Conservation (phyloP, 37 sponge, comb jelly and placozoan genomes). For the Ianthella basta region DNA sequence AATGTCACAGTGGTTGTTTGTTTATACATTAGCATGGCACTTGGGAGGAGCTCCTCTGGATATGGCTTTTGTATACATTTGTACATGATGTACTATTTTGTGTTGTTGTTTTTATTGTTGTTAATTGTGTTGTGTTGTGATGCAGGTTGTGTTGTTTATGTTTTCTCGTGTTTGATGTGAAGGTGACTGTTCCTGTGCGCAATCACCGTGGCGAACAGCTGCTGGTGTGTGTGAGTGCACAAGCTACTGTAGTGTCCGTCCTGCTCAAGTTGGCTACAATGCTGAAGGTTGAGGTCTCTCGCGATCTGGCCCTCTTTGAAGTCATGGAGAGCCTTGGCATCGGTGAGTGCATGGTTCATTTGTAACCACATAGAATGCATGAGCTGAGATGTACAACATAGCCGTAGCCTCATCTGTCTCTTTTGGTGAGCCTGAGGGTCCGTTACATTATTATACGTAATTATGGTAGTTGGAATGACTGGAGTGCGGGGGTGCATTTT, state of each 20-base stretch:
- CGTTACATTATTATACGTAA: too few species aligned
- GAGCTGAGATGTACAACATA: neutral
- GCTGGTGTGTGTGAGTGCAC: constrained; percentile 46
- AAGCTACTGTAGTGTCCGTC: constrained; percentile 53
- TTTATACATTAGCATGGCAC: too few species aligned
- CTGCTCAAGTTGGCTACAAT: constrained; percentile 47
- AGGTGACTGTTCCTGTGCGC: constrained; percentile 37
- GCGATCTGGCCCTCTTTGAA: constrained; percentile 60
- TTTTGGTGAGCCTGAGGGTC: too few species aligned
- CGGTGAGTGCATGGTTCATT: constrained; percentile 22
- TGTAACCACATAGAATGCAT: neutral
- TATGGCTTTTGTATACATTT: too few species aligned
- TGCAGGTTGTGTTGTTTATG: neutral
- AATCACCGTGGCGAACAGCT: constrained; percentile 15
- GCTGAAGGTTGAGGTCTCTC: constrained; percentile 24
- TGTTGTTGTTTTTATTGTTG: neutral
- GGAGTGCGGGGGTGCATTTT: too few species aligned
- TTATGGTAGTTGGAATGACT: too few species aligned
- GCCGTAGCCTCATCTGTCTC: too few species aligned
- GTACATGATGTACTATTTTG: too few species aligned
- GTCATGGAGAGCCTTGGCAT: constrained; percentile 44
- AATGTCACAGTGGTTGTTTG: too few species aligned
- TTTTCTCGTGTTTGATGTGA: neutral
- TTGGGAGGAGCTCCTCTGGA: too few species aligned
- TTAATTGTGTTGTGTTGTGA: neutral